Percentiles rank a stretch among this genome's conserved stretches.
Evolutionary conservation across 2,113 vertebrate species (phyloP).

Genomic region (Pelodiscus sinensis): DNA sequence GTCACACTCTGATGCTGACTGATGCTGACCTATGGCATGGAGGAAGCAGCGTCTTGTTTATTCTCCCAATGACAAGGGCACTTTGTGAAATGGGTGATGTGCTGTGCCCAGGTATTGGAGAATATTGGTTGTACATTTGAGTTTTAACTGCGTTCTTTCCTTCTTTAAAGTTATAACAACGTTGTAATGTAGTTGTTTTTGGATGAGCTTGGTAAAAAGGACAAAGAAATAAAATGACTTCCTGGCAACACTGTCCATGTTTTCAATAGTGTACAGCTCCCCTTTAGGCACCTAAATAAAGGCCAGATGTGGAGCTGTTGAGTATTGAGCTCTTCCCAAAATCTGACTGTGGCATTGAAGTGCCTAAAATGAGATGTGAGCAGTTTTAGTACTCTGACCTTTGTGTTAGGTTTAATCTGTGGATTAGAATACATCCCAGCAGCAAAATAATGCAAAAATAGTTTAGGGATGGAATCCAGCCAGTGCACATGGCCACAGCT

Average conservation of each 20-base stretch:
- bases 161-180: not conserved
- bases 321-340: not conserved
- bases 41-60: not conserved
- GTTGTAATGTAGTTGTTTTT: not conserved
- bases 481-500: not conserved
- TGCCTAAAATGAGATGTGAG: not conserved
- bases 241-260: fast-evolving
- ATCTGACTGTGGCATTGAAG: not conserved
- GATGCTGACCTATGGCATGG: constrained; percentile 27
- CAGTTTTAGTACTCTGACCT: not conserved
- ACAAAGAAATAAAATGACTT: not conserved
- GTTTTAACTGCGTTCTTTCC: not conserved
- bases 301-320: not conserved
- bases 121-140: not conserved
- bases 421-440: not conserved
- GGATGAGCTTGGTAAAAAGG: not conserved
- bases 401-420: not conserved
- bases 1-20: constrained; percentile 24
- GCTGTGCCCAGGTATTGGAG: not conserved
- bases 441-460: not conserved
- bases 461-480: not conserved
- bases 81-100: constrained; percentile 5
- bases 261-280: not conserved
- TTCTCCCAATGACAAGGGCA: constrained; percentile 29
- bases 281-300: not conserved